A percentile compares a stretch with the other conserved stretches of the same genome.
Evolutionary conservation across 2,113 vertebrate species (phyloP).

Genomic region (Phalacrocorax aristotelis): DNA sequence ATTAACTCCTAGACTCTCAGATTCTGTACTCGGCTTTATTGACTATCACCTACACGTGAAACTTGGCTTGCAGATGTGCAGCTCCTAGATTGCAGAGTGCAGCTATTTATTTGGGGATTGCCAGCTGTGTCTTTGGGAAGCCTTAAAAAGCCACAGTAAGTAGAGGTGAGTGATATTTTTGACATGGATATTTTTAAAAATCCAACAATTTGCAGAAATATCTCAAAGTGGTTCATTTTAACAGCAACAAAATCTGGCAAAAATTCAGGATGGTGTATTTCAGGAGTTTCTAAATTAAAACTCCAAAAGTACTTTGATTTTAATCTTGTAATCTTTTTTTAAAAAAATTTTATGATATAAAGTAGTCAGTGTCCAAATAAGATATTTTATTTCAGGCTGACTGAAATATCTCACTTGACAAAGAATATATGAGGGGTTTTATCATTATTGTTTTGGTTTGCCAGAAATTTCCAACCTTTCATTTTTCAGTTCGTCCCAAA

Average conservation of each 20-base stretch:
- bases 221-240: neutral
- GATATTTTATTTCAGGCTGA: neutral
- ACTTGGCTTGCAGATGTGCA: neutral
- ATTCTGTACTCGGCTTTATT: fast-evolving
- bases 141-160: neutral
- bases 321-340: neutral
- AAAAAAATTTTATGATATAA: neutral
- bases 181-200: neutral
- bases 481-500: neutral
- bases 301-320: neutral
- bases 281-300: neutral
- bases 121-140: neutral
- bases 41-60: neutral
- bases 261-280: neutral
- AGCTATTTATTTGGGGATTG: neutral
- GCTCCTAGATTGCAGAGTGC: neutral
- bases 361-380: neutral
- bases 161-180: neutral
- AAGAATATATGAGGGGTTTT: neutral
- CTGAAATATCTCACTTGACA: neutral
- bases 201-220: neutral
- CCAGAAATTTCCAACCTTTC: neutral
- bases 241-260: neutral
- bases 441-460: neutral
- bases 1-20: neutral